Conservation (phyloP, 1,140 invertebrate species). For the Lucilia cuprina region DNA sequence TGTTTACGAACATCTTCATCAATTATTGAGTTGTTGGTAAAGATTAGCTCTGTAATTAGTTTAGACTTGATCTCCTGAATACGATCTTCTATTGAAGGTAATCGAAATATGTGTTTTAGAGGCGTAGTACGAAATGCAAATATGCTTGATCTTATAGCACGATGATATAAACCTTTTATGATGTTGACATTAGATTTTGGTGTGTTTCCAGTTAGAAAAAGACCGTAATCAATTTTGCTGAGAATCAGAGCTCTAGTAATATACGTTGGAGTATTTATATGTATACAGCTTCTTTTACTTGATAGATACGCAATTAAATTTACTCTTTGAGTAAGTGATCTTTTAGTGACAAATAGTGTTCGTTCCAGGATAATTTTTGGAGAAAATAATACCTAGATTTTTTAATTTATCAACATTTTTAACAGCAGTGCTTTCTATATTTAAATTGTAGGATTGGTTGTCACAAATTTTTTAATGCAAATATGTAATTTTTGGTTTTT, state of each 20-base stretch:
- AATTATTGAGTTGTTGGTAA: background rate
- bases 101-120: background rate
- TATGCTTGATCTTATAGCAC: background rate
- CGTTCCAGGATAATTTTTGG: constrained; percentile 42
- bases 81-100: background rate
- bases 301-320: background rate
- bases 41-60: background rate
- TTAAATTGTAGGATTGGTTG: background rate
- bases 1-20: background rate
- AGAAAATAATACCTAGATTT: constrained; percentile 40
- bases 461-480: constrained; percentile 40
- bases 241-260: constrained; percentile 36
- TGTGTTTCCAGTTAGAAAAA: constrained; percentile 32
- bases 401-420: constrained; percentile 28
- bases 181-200: background rate
- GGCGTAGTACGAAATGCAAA: background rate
- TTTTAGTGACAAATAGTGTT: constrained; percentile 31
- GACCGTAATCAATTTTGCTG: constrained; percentile 38
- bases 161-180: background rate
- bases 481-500: constrained; percentile 41
- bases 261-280: constrained; percentile 27
- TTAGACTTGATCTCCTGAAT: background rate
- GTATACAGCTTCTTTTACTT: constrained; percentile 37
- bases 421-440: constrained; percentile 36
- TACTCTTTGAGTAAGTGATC: constrained; percentile 21